Evolutionary conservation across 2,797 vertebrate species (phyloP), one percentile per base, ranked within the genome.

Genomic region (Apogon hyalosoma): DNA sequence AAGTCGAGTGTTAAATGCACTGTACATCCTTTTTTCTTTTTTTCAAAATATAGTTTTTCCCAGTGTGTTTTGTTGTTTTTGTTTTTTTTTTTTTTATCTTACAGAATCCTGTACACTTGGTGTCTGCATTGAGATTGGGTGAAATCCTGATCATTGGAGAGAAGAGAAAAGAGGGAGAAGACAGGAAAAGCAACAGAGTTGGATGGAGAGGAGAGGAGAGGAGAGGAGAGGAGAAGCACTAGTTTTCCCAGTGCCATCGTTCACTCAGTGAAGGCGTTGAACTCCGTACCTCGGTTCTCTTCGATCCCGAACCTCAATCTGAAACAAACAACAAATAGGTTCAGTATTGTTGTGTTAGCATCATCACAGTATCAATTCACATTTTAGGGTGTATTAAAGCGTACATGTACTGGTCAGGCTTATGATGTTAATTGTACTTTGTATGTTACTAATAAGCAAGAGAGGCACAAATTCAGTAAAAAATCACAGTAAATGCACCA

Each of bases 301-400:
- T 87, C 89, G 90, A 63, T 92, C 92, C 75, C 84, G 90, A 41
- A 92, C 91, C 75, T 93, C 92, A 75, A 92, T 93, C 92, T 93
- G 73, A 53, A 60, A 10, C 31, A 61, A 66, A 66, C 11, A 57
- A 67, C 3, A 66, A 45, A 69, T 3, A 42, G 4, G 6, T 45
- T 13, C 10, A 40, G 24, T 40, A 56, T 33, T 7, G 2, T 2
- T 3, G 14, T 52, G 3, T 33, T 33, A 33, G 31, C 6, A 33
- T 33, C 1, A 7, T 33, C 1, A 4, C 21, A n/a, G n/a, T n/a
- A n/a, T n/a, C n/a, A n/a, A n/a, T n/a, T 24, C 21, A 24, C 21
- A 24, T 24, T 24, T 4, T 24, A n/a, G n/a, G n/a, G n/a, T n/a
- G 21, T 24, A 24, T 4, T 24, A 2, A 24, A 24, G 21, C 4